Conservation (phyloP, 2,888 invertebrate genomes). For the Hoplodrina blanda region DNA sequence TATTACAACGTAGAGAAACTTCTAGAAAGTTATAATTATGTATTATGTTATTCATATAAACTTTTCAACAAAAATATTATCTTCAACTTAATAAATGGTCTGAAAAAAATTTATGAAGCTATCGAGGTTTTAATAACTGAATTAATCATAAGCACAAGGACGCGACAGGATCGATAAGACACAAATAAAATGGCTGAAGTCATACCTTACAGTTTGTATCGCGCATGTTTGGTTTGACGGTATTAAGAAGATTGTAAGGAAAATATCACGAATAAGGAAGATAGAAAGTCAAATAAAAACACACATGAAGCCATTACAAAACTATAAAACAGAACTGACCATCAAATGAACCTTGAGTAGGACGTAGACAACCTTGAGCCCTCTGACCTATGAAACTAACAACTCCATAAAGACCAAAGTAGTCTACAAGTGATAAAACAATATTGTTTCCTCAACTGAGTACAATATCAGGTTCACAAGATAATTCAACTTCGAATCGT, state of each 20-base stretch:
- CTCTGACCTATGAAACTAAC: conserved; percentile 29
- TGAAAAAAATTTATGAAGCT: conserved; percentile 5
- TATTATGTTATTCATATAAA: conserved; percentile 24
- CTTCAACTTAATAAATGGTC: neutral
- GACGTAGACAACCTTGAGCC: conserved; percentile 20
- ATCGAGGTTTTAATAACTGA: neutral
- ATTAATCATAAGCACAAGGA: neutral
- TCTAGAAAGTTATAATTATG: conserved; percentile 27
- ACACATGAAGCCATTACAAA: conserved; percentile 7
- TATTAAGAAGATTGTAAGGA: neutral
- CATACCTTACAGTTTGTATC: neutral
- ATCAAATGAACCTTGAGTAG: conserved; percentile 23
- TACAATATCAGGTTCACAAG: neutral
- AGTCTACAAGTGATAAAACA: conserved; percentile 14
- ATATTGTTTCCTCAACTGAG: conserved; percentile 1
- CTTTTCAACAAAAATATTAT: conserved; percentile 12
- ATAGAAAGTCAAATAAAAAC: conserved; percentile 28
- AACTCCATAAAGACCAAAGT: conserved; percentile 31
- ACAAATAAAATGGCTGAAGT: neutral
- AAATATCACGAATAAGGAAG: conserved; percentile 27
- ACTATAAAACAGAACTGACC: conserved; percentile 27
- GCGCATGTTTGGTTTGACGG: neutral
- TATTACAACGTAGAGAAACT: conserved; percentile 26
- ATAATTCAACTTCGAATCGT: neutral
- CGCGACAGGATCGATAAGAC: neutral